Evolutionary conservation across 2,113 vertebrate species (phyloP), one percentile per base, ranked within the genome.

Genomic region (Bolborhynchus lineola): DNA sequence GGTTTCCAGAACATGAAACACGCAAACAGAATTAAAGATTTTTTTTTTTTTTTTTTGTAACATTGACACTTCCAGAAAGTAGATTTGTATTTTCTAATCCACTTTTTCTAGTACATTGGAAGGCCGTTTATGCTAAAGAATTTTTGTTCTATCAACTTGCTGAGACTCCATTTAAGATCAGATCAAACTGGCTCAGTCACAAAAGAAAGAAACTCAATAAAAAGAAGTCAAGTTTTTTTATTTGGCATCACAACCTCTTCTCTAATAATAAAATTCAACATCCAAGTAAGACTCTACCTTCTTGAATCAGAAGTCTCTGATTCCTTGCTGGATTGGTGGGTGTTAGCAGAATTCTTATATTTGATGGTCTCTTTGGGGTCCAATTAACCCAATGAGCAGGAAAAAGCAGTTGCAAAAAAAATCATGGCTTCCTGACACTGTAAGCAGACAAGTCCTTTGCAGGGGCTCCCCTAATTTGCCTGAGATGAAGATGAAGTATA

Each of bases 31-130:
- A 85, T 76, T 82, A 50, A 44, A 82, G 25, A 77, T 6, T 16
- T 70, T 29, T 57, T 47, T 19, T 35, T 72, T 41, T 68, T 75
- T 53, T 39, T 33, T 59, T 35, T 23, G 29, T 35, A 57, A 13
- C 42, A 60, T 18, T 81, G 67, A 69, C 50, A n/a, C 60, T 94
- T 95, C 52, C 13, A 75, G 67, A 88, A 74, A 70, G 21, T 63
- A 83, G n/a, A 88, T 94, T 95, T 86, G 35, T 89, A 31, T 84
- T 85, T 94, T 93, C 82, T 82, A 85, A 55, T 82, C 16, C 14
- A 52, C 63, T 89, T 84, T 95, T 92, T 59, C 77, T 89, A 49
- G 16, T 71, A 63, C 41, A 28, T 68, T 93, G 42, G 64, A 85
- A 91, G 67, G 33, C 52, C 52, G 52, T 87, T 87, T 93, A 60